Conservation (phyloP, 2,888 invertebrate genomes). For the Clitarchus hookeri region DNA sequence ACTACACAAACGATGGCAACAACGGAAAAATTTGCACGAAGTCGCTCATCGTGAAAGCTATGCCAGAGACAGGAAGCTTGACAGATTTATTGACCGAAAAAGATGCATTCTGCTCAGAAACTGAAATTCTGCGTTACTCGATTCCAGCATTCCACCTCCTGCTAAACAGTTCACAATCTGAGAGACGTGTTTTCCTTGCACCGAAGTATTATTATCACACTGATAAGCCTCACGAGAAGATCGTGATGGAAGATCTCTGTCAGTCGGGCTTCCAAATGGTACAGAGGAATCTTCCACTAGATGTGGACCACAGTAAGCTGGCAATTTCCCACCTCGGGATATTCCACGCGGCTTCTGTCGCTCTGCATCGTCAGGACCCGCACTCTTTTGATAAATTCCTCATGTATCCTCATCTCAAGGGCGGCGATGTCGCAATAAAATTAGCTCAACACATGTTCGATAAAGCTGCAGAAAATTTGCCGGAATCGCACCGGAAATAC, state of each 20-base stretch:
- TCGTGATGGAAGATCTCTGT: slow-evolving; percentile 21
- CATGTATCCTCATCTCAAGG: not conserved
- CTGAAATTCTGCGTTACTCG: not conserved
- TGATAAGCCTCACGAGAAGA: not conserved
- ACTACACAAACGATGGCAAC: too few relatives aligned
- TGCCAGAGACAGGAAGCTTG: not conserved
- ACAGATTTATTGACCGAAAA: not conserved
- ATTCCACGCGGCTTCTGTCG: too few relatives aligned
- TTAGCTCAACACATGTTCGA: not conserved
- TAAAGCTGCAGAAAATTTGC: not conserved
- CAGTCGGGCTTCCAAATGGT: slow-evolving; percentile 6
- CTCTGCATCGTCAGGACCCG: too few relatives aligned
- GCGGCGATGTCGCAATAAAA: too few relatives aligned
- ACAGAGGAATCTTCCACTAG: not conserved
- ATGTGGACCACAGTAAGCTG: too few relatives aligned
- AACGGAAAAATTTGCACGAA: too few relatives aligned
- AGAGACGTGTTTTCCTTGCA: too few relatives aligned
- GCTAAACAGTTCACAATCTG: too few relatives aligned
- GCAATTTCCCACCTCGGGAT: too few relatives aligned
- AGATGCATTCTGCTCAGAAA: not conserved
- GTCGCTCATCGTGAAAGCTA: too few relatives aligned
- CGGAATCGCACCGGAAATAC: too few relatives aligned
- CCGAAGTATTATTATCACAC: not conserved
- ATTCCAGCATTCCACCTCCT: too few relatives aligned
- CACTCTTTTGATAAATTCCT: not conserved